Conservation (phyloP, 2,797 vertebrate genomes). For the Sebastes hubbsi region DNA sequence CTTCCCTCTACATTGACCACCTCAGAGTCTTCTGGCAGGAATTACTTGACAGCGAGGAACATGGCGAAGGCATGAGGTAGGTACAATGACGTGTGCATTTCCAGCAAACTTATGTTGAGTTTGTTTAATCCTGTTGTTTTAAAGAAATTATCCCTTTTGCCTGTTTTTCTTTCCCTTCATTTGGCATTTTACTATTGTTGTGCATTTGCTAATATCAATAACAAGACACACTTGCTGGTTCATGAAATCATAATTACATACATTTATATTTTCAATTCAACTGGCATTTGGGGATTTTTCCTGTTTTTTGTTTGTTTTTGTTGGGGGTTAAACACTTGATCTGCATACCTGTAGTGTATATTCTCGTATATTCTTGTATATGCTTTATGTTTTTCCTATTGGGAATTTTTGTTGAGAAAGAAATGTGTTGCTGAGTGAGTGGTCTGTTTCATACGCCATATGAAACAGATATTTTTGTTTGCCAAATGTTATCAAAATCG, state of each 20-base stretch:
- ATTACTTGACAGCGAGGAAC: slow-evolving; percentile 87
- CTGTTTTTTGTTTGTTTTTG: not conserved
- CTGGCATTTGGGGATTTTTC: not conserved
- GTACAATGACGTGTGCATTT: not conserved
- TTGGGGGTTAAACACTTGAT: not conserved
- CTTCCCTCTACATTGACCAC: slow-evolving; percentile 88
- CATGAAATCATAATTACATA: not conserved
- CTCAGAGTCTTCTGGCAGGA: slow-evolving; percentile 97
- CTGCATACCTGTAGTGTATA: not conserved
- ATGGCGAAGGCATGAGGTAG: slow-evolving; percentile 79
- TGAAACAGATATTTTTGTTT: too few relatives aligned
- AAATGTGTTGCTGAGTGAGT: not conserved
- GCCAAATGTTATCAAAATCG: too few relatives aligned
- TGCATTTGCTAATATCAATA: not conserved
- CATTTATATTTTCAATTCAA: not conserved
- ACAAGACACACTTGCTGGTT: not conserved
- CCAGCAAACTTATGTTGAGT: not conserved
- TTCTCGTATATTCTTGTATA: not conserved
- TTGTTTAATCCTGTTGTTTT: not conserved
- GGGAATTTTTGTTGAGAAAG: not conserved
- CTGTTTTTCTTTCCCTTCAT: not conserved
- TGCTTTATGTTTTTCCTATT: not conserved
- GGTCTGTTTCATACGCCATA: not conserved
- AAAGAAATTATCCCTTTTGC: not conserved
- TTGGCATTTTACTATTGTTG: not conserved